Conservation (phyloP, 2,797 vertebrate species). For the Urocyon cinereoargenteus region DNA sequence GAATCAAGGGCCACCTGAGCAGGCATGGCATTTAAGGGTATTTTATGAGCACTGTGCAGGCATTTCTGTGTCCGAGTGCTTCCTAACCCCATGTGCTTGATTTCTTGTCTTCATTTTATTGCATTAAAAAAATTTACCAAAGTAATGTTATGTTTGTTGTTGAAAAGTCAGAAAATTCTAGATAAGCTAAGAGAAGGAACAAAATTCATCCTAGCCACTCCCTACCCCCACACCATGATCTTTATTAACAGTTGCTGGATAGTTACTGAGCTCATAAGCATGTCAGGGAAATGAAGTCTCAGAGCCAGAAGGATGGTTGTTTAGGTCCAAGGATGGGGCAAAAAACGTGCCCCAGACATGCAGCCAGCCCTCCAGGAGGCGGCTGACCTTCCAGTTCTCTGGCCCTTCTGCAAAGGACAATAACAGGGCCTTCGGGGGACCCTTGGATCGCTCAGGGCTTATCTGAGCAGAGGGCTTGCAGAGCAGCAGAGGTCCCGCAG, state of each 20-base stretch:
- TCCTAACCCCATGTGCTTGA: background rate
- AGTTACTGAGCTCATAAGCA: background rate
- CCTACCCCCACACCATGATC: background rate
- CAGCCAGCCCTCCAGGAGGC: background rate
- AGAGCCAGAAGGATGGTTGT: background rate
- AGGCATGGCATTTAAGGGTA: background rate
- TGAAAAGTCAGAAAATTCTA: constrained; percentile 1
- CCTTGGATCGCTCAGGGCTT: background rate
- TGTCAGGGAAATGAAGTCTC: background rate
- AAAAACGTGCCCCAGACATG: background rate
- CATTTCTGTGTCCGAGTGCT: background rate
- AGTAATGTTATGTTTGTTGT: background rate
- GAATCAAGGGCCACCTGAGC: background rate
- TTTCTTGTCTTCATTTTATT: constrained; percentile 1
- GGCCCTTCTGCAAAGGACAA: background rate
- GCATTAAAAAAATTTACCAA: background rate
- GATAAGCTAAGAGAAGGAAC: background rate
- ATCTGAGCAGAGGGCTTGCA: background rate
- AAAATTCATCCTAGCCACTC: background rate
- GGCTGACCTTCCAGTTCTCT: background rate
- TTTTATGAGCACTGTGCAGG: background rate
- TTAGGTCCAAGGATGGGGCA: background rate
- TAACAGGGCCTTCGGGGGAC: background rate
- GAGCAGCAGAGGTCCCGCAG: background rate
- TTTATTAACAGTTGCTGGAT: background rate